Base-by-base conservation (phyloP, 2,888 invertebrate species). In the Minunthozetes semirufus region DNA sequence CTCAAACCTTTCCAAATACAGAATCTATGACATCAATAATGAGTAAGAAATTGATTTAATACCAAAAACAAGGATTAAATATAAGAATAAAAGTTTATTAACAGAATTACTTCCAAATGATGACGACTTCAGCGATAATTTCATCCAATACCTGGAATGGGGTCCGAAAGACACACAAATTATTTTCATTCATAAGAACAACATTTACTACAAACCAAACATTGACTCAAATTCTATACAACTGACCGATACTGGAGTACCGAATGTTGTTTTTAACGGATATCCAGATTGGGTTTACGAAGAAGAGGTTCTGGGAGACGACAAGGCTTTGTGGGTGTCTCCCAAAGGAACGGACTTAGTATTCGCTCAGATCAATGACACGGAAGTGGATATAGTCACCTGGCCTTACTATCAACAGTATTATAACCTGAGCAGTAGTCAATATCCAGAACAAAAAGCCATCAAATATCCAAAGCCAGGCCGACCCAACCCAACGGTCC, bases 181-280 rank as follows among this genome's bases (percentile, higher is more conserved):
- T 70, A 76, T 78, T 17, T 78, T 77, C 76, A 75, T 78, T 17
- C 72, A 74, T 29, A 76, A 77, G 27, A 78, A 79, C 25, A 73
- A 79, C 74, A 66, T 79, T 2, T 79, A 77, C 71, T 78, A 78
- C 81, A 88, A 90, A 79, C 82, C 90, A 48, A n/a, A 71, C 11
- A 48, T 59, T 8, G 17, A 48, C 17, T 13, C 48, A 11, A 22
- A 38, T n/a, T 33, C 72, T 0, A 72, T 75, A 9, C 77, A 76
- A 27, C 48, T 78, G 25, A 77, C 78, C 27, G 61, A 71, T 48
- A 77, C 33, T 33, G 75, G 75, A 4, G 27, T 63, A 13, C 0
- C 61, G 0, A 71, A 71, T 63, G 87, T 89, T 42, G 86, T 94
- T 61, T 90, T 89, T 81, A 93, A 95, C 82, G 95, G 94, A 4